phyloP scores from a whole-genome alignment of 1,140 invertebrate genomes.

The Dinothrombium tinctorium region DNA sequence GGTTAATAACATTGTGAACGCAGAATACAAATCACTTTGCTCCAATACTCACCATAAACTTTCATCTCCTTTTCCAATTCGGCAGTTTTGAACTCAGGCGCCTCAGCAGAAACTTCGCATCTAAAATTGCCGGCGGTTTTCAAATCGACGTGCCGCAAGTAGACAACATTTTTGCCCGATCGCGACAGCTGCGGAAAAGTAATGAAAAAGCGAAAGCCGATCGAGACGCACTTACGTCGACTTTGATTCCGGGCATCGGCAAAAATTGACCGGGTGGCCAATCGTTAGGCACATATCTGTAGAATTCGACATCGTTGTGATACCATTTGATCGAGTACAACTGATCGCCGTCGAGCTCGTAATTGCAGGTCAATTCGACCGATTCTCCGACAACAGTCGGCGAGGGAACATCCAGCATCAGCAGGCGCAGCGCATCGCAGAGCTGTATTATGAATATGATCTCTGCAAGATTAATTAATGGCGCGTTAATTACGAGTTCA shows the following conservation, averaged over 20 bases:
- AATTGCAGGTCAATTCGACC: conserved; percentile 16
- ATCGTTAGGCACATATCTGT: conserved; percentile 14
- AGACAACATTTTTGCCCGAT: conserved; percentile 16
- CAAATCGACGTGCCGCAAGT: conserved; percentile 15
- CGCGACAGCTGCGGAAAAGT: conserved; percentile 13
- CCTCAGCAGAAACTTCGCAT: conserved; percentile 16
- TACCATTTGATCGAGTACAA: conserved; percentile 15
- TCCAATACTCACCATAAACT: conserved; percentile 40
- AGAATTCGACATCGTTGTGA: conserved; percentile 16
- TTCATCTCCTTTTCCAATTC: conserved; percentile 40
- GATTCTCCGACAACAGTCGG: conserved; percentile 16
- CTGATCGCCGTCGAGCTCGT: conserved; percentile 16
- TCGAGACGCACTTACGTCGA: conserved; percentile 9
- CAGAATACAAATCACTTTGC: background rate
- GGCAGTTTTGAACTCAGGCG: conserved; percentile 40
- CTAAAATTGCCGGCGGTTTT: conserved; percentile 17
- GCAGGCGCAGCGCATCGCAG: background rate
- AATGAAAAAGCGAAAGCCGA: background rate
- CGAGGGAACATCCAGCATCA: conserved; percentile 16
- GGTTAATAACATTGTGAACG: background rate
- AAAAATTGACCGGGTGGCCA: conserved; percentile 13
- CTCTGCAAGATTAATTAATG: no score
- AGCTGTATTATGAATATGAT: no score
- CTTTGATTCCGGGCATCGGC: conserved; percentile 8
- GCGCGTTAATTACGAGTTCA: no score